These are phyloP conservation scores for Brachycybe producta DNA, from an alignment of 2,888 invertebrate species.

Conservation along the genomic window DNA sequence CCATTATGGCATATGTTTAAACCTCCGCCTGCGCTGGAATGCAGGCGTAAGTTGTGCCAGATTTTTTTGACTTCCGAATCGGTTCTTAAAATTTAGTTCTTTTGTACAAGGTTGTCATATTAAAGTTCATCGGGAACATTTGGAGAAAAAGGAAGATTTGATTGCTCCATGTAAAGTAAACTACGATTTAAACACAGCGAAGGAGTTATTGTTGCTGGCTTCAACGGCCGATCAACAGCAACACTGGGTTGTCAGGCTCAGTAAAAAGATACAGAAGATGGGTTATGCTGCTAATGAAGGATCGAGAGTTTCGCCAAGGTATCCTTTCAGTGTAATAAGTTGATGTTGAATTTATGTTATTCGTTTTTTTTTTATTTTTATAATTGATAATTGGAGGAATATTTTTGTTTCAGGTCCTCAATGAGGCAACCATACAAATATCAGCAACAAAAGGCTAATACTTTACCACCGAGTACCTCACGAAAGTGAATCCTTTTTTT, in stretches of 20 bases:
- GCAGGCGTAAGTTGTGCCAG: conserved; percentile 54
- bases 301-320: conserved; percentile 62
- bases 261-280: conserved; percentile 82
- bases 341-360: not conserved
- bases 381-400: not conserved
- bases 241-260: conserved; percentile 80
- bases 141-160: conserved; percentile 66
- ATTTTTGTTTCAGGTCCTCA: conserved; percentile 13
- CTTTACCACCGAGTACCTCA: conserved; percentile 14
- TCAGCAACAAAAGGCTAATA: conserved; percentile 18
- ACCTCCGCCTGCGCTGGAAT: conserved; percentile 94
- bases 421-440: conserved; percentile 18
- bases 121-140: conserved; percentile 96
- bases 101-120: conserved; percentile 65
- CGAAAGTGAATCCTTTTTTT: conserved; percentile 4
- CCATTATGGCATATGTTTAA: conserved; percentile 96
- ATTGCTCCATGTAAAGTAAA: conserved; percentile 93
- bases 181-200: conserved; percentile 83
- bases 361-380: not conserved
- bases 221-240: conserved; percentile 74
- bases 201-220: conserved; percentile 84
- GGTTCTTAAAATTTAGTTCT: not conserved
- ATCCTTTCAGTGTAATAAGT: no score
- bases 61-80: not conserved
- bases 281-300: conserved; percentile 77